Base-by-base conservation (phyloP, 30 jellyfish, hydroid and myxozoan genomes). In the Cassiopea xamachana region DNA sequence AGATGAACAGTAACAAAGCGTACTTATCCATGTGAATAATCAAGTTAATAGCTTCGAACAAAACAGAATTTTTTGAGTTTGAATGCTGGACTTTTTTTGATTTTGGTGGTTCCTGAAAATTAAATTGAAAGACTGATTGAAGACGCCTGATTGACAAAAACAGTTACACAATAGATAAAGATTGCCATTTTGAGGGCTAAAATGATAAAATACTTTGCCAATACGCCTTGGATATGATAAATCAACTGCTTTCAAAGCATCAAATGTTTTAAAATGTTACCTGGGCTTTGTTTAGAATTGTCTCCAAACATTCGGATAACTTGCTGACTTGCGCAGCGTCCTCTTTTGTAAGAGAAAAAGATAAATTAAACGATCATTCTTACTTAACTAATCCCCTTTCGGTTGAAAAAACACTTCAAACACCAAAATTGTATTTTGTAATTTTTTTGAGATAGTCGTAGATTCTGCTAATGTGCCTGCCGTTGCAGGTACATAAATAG, bases 61-160 rank as follows among this genome's bases (percentile, higher is more conserved):
- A 74, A 86, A 94, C 96, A 1, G 98, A 94, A 87, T 94, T 94
- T 72, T 94, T 90, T 17, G 98, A 90, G 49, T 94, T 94, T 7
- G 98, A 91, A 71, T 94, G 98, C 69, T 94, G 98, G 13, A 94
- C 98, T 79, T 94, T 94, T 94, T 94, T 94, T 15, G 98, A 94
- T 79, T 94, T 94, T 15, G 98, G 98, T 80, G 98, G 97, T 83
- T 94, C 98, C 98, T 94, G 61, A 47, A 71, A 43, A n/a, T 4
- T 18, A 2, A 64, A 64, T 14, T 7, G 8, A 9, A 64, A 64
- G 43, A 14, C 8, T 4, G 45, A 55, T 55, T 10, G 64, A 55
- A 55, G 12, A 55, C 10, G 7, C 12, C 10, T 3, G 7, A 10
- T 10, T 55, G 64, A 55, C 64, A 55, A 55, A 55, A 55, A 55